These are phyloP conservation scores for Uria aalge DNA, from an alignment of 2,113 vertebrate species.

Conservation along the genomic window DNA sequence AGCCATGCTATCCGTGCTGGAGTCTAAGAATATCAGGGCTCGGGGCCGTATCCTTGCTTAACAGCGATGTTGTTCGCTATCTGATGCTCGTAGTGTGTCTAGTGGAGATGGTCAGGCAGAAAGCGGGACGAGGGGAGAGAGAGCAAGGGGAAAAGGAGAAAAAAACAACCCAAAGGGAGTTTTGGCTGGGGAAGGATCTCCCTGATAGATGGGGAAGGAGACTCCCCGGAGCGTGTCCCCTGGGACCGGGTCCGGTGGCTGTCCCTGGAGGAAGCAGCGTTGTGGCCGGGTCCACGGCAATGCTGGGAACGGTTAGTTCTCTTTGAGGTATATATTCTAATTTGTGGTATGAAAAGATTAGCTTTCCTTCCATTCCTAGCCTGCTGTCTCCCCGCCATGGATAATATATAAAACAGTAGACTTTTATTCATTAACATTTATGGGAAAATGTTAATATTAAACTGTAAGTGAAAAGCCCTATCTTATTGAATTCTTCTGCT, in stretches of 20 bases:
- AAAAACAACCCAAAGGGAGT: neutral
- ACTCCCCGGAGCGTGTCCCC: neutral
- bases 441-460: slow-evolving; percentile 69
- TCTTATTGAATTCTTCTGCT: slow-evolving; percentile 80
- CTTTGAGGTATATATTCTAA: neutral
- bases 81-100: neutral
- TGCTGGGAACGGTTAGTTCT: neutral
- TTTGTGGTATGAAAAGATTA: slow-evolving; percentile 27
- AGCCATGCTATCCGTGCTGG: neutral
- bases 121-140: neutral
- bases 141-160: neutral
- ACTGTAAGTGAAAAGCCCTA: slow-evolving; percentile 72
- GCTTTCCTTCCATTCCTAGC: slow-evolving; percentile 27
- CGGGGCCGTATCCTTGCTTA: neutral
- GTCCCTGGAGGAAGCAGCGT: neutral
- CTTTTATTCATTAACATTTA: slow-evolving; percentile 75
- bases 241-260: neutral
- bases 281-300: neutral
- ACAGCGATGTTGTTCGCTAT: neutral
- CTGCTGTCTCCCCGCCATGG: slow-evolving; percentile 32
- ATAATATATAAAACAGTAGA: slow-evolving; percentile 50
- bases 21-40: neutral
- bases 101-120: neutral
- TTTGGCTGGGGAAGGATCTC: neutral
- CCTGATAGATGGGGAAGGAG: neutral